Conservation (phyloP, 35 echinoderm and acorn worm species). For the Heliocidaris tuberculata region DNA sequence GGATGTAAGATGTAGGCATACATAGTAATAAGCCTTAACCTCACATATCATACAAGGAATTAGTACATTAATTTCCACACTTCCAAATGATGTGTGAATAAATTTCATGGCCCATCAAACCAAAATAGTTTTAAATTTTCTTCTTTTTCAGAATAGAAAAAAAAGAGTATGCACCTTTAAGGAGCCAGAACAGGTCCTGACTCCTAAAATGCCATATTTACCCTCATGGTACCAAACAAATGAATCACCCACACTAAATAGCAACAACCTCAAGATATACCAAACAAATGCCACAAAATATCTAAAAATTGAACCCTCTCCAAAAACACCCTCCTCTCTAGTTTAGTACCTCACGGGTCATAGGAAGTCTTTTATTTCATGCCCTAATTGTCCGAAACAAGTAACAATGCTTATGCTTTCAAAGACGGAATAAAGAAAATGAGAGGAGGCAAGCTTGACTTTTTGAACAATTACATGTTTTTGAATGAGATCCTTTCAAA, state of each 20-base stretch:
- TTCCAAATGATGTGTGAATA: too few species aligned
- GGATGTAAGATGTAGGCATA: neutral
- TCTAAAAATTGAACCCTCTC: neutral
- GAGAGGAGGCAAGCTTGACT: neutral
- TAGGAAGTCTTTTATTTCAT: slow-evolving; percentile 42
- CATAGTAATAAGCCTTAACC: too few species aligned
- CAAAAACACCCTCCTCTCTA: neutral
- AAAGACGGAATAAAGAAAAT: neutral
- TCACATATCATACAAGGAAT: too few species aligned
- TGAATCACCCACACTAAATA: neutral
- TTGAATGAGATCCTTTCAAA: neutral
- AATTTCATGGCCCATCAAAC: too few species aligned
- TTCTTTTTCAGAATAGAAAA: too few species aligned
- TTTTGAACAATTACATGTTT: slow-evolving; percentile 1
- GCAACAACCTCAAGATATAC: neutral
- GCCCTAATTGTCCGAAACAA: slow-evolving; percentile 19
- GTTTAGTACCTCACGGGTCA: neutral
- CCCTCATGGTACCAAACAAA: neutral
- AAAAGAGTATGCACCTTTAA: too few species aligned
- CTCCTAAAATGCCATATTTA: too few species aligned
- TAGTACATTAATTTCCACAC: too few species aligned
- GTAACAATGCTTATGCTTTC: neutral
- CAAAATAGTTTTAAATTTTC: too few species aligned
- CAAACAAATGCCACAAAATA: neutral
- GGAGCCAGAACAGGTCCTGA: too few species aligned